Conservation (phyloP, 2,888 invertebrate species). For the Trilocha varians region DNA sequence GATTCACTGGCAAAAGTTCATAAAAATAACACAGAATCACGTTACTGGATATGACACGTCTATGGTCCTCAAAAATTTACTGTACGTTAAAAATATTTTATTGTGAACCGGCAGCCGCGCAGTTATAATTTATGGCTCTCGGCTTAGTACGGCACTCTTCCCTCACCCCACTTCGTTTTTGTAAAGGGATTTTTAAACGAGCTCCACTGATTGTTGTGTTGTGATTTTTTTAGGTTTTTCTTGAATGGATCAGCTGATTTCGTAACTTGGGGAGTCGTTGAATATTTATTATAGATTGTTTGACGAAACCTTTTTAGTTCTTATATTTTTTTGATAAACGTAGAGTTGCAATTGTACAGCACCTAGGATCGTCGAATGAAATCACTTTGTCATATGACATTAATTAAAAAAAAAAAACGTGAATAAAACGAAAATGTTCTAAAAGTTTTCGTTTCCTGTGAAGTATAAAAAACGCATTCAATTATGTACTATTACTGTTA, state of each 20-base stretch:
- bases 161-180: background rate
- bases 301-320: no score
- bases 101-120: background rate
- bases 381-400: no score
- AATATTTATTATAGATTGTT: background rate
- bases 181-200: conserved; percentile 17
- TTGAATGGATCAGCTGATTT: conserved; percentile 26
- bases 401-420: no score
- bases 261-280: background rate
- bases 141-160: background rate
- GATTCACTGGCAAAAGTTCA: background rate
- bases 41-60: conserved; percentile 9
- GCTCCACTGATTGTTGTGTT: conserved; percentile 27
- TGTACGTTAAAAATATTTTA: background rate
- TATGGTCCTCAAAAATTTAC: conserved; percentile 15
- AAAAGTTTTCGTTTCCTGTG: no score
- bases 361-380: no score
- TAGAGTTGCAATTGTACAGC: no score
- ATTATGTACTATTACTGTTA: no score
- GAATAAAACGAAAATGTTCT: no score
- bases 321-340: no score
- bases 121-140: background rate
- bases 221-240: conserved; percentile 19
- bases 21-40: background rate
- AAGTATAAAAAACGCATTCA: no score